These are phyloP conservation scores for Alouatta palliata DNA, from an alignment of 2,113 vertebrate genomes.

Conservation along the genomic window DNA sequence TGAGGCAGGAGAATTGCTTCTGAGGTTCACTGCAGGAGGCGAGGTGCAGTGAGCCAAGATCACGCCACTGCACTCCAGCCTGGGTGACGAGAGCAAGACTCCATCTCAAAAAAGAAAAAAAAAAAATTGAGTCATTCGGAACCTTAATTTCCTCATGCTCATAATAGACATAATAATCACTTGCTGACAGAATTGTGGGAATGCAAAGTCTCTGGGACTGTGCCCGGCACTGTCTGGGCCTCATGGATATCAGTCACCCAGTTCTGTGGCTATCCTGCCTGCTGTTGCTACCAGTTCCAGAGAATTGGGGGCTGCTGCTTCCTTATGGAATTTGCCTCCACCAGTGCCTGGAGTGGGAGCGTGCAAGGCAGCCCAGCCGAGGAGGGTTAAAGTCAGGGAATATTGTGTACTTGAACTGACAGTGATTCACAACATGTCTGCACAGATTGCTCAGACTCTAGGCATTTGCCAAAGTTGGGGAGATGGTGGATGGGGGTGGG, in stretches of 20 bases:
- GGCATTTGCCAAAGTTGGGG: slow-evolving; percentile 40
- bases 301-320: neutral
- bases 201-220: neutral
- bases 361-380: neutral
- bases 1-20: too few relatives aligned
- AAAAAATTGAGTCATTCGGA: neutral
- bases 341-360: neutral
- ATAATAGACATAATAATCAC: neutral
- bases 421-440: slow-evolving; percentile 58
- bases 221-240: neutral
- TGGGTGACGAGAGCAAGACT: too few relatives aligned
- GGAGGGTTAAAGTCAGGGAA: neutral
- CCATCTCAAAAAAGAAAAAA: too few relatives aligned
- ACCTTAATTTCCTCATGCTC: neutral
- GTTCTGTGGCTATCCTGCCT: neutral
- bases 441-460: slow-evolving; percentile 38
- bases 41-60: too few relatives aligned
- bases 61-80: too few relatives aligned
- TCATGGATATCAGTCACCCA: neutral
- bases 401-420: slow-evolving; percentile 58
- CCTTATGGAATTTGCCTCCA: neutral
- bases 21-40: too few relatives aligned
- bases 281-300: neutral
- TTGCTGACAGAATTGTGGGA: neutral
- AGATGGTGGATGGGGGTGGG: neutral